Evolutionary conservation across 1,140 invertebrate genomes (phyloP).

Genomic region (Drosophila guanche): DNA sequence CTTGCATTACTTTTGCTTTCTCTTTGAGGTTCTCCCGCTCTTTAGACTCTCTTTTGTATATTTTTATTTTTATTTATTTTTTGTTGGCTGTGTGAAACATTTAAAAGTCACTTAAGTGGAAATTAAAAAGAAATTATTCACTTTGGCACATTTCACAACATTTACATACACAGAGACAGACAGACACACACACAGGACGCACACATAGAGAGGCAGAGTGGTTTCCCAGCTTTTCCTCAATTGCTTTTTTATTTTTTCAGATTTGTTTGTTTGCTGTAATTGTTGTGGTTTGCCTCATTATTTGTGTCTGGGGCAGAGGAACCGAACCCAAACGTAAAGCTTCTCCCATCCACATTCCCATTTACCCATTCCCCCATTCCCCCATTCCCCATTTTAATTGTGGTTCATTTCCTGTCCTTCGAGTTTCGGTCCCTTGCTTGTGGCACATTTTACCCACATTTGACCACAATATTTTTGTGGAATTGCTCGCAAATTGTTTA

Average conservation of each 20-base stretch:
- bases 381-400: constrained; percentile 20
- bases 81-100: constrained; percentile 33
- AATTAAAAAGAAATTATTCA: constrained; percentile 66
- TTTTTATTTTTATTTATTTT: too few species aligned
- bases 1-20: constrained; percentile 6
- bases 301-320: constrained; percentile 37
- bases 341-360: background rate
- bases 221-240: constrained; percentile 17
- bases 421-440: constrained; percentile 42
- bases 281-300: constrained; percentile 62
- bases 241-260: constrained; percentile 36
- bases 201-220: background rate
- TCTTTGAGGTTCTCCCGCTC: background rate
- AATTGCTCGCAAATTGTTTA: constrained; percentile 58
- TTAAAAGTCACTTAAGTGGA: constrained; percentile 64
- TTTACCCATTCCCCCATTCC: background rate
- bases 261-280: constrained; percentile 57
- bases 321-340: background rate
- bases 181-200: background rate
- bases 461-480: constrained; percentile 60
- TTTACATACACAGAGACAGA: constrained; percentile 14
- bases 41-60: too few species aligned
- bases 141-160: constrained; percentile 52
- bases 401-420: constrained; percentile 40
- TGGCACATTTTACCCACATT: constrained; percentile 46